phyloP scores from a whole-genome alignment of 2,797 vertebrate genomes.

The Orientallactaga sibirica region DNA sequence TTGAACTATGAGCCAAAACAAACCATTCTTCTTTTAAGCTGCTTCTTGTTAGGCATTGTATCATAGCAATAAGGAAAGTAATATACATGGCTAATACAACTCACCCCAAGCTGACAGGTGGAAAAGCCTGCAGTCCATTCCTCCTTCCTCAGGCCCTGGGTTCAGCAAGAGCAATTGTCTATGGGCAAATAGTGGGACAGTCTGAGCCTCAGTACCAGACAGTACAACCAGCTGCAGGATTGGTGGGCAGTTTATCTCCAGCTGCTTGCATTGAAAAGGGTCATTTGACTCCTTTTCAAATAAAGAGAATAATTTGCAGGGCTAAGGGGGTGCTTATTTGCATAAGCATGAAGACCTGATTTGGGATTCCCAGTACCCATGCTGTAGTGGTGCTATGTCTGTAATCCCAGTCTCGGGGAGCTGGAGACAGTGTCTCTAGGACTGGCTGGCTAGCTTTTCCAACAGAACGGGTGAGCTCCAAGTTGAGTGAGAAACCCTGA shows the following conservation, averaged over 20 bases:
- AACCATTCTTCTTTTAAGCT: too few relatives aligned
- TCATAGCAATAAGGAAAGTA: not conserved
- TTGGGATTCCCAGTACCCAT: too few relatives aligned
- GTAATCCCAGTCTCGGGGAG: too few relatives aligned
- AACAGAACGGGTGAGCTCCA: too few relatives aligned
- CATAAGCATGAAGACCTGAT: too few relatives aligned
- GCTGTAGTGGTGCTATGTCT: too few relatives aligned
- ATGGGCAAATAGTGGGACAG: not conserved
- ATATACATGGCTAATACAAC: not conserved
- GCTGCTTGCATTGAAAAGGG: not conserved
- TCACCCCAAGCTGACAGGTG: rapidly evolving
- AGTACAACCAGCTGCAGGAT: not conserved
- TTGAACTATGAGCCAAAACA: too few relatives aligned
- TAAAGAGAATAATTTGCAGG: not conserved
- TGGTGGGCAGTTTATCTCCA: not conserved
- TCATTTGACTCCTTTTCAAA: not conserved
- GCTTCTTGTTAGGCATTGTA: too few relatives aligned
- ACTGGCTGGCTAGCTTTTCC: too few relatives aligned
- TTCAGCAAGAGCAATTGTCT: not conserved
- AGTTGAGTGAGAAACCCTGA: too few relatives aligned
- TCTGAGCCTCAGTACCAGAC: not conserved
- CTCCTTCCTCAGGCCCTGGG: not conserved
- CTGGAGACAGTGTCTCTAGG: too few relatives aligned
- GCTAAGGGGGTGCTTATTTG: too few relatives aligned
- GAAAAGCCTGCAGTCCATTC: not conserved